These are phyloP conservation scores for Aurelia sp. DNA, from an alignment of 30 jellyfish, hydroid and myxozoan genomes.

Conservation along the genomic window DNA sequence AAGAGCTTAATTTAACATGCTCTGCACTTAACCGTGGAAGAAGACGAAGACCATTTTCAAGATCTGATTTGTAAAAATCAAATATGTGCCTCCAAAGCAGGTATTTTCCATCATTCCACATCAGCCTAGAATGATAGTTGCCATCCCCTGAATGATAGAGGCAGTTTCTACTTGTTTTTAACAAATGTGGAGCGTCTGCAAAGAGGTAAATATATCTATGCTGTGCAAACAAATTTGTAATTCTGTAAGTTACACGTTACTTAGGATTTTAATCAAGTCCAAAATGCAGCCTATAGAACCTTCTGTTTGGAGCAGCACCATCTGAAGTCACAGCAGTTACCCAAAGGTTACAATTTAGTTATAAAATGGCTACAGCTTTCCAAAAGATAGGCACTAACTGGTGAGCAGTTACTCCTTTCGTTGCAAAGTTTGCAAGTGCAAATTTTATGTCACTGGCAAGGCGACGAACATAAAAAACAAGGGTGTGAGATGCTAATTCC, in stretches of 20 bases:
- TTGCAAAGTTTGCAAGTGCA: constrained; percentile 64
- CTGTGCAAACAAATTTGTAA: too few species aligned
- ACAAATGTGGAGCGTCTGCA: too few species aligned
- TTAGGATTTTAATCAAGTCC: not conserved
- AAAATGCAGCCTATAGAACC: constrained; percentile 10
- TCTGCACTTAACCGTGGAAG: too few species aligned
- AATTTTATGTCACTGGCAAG: constrained; percentile 22
- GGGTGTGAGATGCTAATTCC: constrained; percentile 48
- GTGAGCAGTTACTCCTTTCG: constrained; percentile 37
- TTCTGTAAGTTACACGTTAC: not conserved
- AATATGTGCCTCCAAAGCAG: too few species aligned
- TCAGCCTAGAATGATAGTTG: too few species aligned
- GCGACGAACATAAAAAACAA: constrained; percentile 27
- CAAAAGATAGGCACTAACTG: not conserved
- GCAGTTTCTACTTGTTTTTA: too few species aligned
- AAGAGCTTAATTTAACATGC: too few species aligned
- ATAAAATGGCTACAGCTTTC: constrained; percentile 56
- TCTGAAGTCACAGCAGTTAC: constrained; percentile 75
- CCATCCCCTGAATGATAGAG: too few species aligned
- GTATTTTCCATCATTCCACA: too few species aligned
- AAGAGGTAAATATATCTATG: too few species aligned
- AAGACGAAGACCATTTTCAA: too few species aligned
- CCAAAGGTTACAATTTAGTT: constrained; percentile 12
- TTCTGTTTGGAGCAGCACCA: constrained; percentile 61
- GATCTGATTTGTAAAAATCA: too few species aligned